Base-by-base conservation (phyloP, 2,888 invertebrate genomes). In the Himalopsyche kuldschensis region DNA sequence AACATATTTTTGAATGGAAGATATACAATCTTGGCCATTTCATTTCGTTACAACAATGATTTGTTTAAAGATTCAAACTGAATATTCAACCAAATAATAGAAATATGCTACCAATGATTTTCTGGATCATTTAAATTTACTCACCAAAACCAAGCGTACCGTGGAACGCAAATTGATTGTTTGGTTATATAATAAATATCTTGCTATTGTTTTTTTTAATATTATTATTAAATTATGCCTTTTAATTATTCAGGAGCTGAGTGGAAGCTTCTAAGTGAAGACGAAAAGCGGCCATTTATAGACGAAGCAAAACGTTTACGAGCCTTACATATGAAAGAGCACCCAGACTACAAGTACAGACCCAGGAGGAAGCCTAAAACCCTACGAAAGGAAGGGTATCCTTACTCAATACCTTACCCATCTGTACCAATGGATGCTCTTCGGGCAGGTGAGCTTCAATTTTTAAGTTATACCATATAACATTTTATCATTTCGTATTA, bases 241-340 rank as follows among this genome's bases (percentile, higher is more conserved):
- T 31, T 15, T 79, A 1, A 69, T 69, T 69, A 11, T 69, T 15
- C 24, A 96, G 95, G 98, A 87, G 97, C 98, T 17, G 98, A 98
- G 92, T 99, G 99, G 99, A 99, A 99, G 90, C 93, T 97, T 80
- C 92, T 99, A 75, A 95, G 96, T 2, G 99, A 99, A 91, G 95
- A 97, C 87, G 98, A 98, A 89, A 99, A 99, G 91, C 93, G 98
- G 88, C 98, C 98, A 32, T 99, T 98, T 91, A 99, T 99, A 87
- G 99, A 99, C 90, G 98, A 99, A 89, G 98, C 99, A 17, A 99
- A 99, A 90, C 94, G 98, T 86, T 93, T 99, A 87, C 93, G 98
- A 76, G 96, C 97, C 27, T 95, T 96, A 94, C 97, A 98, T 93
- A 98, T 97, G 97, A 97, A 97, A 90, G 97, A 97, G 87, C 97